Evolutionary conservation across 2,888 invertebrate species (phyloP).

Genomic region (Cotesia congregata): DNA sequence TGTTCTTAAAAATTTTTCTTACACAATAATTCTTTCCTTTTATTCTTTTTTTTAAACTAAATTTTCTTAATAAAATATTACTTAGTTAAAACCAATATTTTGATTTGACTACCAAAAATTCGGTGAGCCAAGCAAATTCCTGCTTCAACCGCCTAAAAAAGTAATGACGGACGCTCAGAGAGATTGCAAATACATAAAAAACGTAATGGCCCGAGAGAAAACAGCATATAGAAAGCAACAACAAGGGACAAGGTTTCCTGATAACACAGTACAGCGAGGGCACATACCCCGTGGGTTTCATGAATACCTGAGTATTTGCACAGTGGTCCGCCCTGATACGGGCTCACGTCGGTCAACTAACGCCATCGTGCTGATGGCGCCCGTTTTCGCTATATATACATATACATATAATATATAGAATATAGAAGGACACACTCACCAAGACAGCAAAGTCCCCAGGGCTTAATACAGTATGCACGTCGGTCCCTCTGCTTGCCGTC

Average conservation of each 20-base stretch:
- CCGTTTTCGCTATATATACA: conserved; percentile 40
- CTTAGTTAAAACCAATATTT: no score
- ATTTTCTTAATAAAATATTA: no score
- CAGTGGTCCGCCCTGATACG: conserved; percentile 52
- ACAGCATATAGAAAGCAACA: background rate
- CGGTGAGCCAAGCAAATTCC: no score
- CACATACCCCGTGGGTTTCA: conserved; percentile 62
- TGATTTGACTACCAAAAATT: no score
- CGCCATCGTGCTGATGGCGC: conserved; percentile 10
- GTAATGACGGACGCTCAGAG: background rate
- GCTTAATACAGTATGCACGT: conserved; percentile 69
- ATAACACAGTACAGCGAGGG: conserved; percentile 50
- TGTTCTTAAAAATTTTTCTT: no score
- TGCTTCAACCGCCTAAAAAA: background rate
- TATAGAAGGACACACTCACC: conserved; percentile 41
- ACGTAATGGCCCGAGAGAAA: background rate
- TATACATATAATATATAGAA: no score
- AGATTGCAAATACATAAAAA: background rate
- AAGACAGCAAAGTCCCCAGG: conserved; percentile 59
- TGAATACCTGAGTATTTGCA: conserved; percentile 68
- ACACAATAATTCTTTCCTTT: no score
- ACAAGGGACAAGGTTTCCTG: conserved; percentile 23
- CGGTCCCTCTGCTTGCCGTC: conserved; percentile 55
- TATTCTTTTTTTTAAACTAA: no score
- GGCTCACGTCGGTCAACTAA: conserved; percentile 29